Base-by-base conservation (phyloP, 1,140 invertebrate species). In the Calycopis cecrops region DNA sequence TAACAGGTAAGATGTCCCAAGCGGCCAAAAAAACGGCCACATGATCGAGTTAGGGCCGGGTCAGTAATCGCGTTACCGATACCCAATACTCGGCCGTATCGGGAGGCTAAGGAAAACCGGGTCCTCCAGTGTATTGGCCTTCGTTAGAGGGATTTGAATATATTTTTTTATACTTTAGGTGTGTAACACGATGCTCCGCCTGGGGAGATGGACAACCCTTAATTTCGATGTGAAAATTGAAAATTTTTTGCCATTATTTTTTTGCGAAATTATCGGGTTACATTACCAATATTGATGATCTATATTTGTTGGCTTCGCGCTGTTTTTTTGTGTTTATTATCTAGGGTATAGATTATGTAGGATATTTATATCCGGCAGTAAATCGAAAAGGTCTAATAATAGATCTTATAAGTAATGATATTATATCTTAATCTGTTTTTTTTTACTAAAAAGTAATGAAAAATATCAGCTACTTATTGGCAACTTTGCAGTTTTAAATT, bases 61-160 rank as follows among this genome's bases (percentile, higher is more conserved):
- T 82, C 83, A 84, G 74, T 86, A 84, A 86, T 86, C 74, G 67
- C 73, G 73, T 86, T 86, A 86, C 76, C 63, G 83, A 84, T 76
- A 85, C 67, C 76, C 72, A 86, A 85, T 82, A 83, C 76, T 61
- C 53, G 67, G 59, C 48, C 52, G 63, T 74, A 74, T 75, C 71
- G 70, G 63, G 60, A 72, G 78, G 67, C 60, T 57, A 59, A 76
- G 73, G 69, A 79, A 82, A 82, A 81, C 72, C 79, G 62, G 63
- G 59, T 66, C 65, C 83, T 81, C 80, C 58, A 57, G 83, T 70
- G 83, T 78, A 83, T 83, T 83, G 71, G 65, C 67, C 73, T 67
- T 84, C 79, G 80, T 84, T 86, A 84, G 76, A 73, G 71, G 71
- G 73, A 79, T 84, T 80, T 79, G 72, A 79, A 79, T 80, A 80